These are phyloP conservation scores for Drosophila erecta DNA, from an alignment of 1,140 invertebrate genomes.

Conservation along the genomic window DNA sequence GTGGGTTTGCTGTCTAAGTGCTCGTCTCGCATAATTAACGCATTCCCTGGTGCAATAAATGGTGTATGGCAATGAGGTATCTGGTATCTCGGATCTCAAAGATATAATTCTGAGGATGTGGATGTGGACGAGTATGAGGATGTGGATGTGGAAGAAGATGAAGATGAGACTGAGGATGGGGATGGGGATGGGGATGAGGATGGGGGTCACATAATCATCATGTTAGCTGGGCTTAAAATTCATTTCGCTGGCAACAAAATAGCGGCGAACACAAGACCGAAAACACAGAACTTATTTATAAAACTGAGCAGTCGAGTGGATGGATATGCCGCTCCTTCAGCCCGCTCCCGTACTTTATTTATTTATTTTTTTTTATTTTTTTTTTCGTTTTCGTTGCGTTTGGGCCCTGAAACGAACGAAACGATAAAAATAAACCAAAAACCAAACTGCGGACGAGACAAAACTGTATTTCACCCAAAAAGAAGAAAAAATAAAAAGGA, in stretches of 20 bases:
- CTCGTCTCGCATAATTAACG: conserved; percentile 69
- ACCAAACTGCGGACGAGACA: conserved; percentile 45
- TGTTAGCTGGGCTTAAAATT: conserved; percentile 60
- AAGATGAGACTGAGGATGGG: background rate
- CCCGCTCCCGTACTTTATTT: conserved; percentile 28
- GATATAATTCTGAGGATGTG: conserved; percentile 8
- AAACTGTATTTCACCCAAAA: conserved; percentile 27
- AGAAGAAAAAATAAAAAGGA: background rate
- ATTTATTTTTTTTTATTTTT: conserved; percentile 8
- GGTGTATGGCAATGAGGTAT: background rate
- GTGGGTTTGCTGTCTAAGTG: conserved; percentile 53
- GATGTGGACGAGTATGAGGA: background rate
- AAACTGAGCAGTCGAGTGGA: conserved; percentile 76
- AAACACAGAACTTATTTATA: conserved; percentile 73
- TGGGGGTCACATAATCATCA: conserved; percentile 19
- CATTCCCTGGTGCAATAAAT: conserved; percentile 48
- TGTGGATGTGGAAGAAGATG: background rate
- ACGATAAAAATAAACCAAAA: conserved; percentile 70
- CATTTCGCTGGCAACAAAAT: conserved; percentile 45
- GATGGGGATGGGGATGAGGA: background rate
- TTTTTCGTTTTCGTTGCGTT: background rate
- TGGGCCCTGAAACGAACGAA: conserved; percentile 50
- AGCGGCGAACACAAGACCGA: conserved; percentile 13
- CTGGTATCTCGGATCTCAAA: background rate
- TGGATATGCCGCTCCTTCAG: conserved; percentile 48